Evolutionary conservation across 2,797 vertebrate species (phyloP), one percentile per base, ranked within the genome.

Genomic region (Onychomys torridus): DNA sequence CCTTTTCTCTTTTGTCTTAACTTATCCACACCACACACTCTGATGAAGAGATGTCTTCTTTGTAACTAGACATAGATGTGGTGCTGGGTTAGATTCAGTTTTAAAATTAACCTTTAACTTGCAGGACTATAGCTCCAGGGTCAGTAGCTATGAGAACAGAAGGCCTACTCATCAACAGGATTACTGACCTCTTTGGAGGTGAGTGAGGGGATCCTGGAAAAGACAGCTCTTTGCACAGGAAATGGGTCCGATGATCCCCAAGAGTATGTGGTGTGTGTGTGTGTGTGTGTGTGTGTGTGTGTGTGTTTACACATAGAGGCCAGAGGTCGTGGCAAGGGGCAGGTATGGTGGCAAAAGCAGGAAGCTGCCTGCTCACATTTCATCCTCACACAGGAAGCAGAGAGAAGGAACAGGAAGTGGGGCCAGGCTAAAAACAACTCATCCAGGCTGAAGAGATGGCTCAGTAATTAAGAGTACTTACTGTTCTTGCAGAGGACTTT

Each of bases 21-120:
- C 11, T 91, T 59, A 29, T 1, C 49, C 13, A 57, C 61, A 61
- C 27, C 32, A 78, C 29, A 75, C 16, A 40, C 29, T 83, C 71
- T 94, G 49, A 81, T n/a, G 81, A 81, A n/a, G 49, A 40, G 49
- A 29, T 11, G 6, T 81, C 83, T 90, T 93, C 52, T 93, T 96
- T 75, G 57, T 57, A 93, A 90, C 34, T 88, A 43, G 89, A 84
- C 2, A 19, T 55, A 92, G 79, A 89, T 34, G 21, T 57, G 40
- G 43, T 84, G 29, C 59, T 91, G 11, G 29, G 8, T 85, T 75
- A 23, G 69, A 52, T 65, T 94, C 16, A 9, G 8, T 52, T 77
- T 65, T 65, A 17, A 19, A 93, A 81, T 52, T 61, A 12, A 6
- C 52, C 57, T 87, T 84, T 43, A 89, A 57, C 67, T 69, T n/a